Evolutionary conservation across 2,888 invertebrate species (phyloP).

Genomic region (Melanostoma scalare): DNA sequence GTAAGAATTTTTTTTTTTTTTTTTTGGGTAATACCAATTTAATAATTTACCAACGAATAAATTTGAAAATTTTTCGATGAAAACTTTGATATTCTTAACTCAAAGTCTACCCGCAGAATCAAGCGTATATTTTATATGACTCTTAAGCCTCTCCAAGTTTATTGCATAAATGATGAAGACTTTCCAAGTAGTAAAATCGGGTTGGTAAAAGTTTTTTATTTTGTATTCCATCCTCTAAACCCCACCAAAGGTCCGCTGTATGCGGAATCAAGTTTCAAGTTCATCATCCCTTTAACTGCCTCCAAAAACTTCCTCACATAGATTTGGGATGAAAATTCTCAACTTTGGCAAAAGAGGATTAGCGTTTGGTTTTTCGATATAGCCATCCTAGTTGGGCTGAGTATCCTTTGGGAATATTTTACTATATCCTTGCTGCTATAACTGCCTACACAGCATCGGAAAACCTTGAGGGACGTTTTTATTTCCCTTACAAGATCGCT

Average conservation of each 20-base stretch:
- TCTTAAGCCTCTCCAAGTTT: slow-evolving; percentile 50
- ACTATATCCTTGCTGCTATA: neutral
- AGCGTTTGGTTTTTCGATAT: slow-evolving; percentile 53
- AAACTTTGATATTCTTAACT: slow-evolving; percentile 37
- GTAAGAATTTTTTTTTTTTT: slow-evolving; percentile 29
- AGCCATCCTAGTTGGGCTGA: neutral
- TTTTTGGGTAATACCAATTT: slow-evolving; percentile 10
- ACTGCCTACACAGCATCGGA: neutral
- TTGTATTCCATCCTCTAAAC: neutral
- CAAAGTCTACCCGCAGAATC: slow-evolving; percentile 9
- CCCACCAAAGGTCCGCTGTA: slow-evolving; percentile 15
- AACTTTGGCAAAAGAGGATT: slow-evolving; percentile 63
- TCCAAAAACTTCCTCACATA: slow-evolving; percentile 27
- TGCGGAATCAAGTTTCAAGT: slow-evolving; percentile 54
- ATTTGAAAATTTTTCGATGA: slow-evolving; percentile 24
- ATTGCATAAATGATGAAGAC: slow-evolving; percentile 48
- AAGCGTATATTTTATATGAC: slow-evolving; percentile 27
- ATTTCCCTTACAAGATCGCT: slow-evolving; percentile 39
- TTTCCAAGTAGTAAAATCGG: slow-evolving; percentile 50
- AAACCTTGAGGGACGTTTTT: slow-evolving; percentile 20
- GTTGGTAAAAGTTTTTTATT: slow-evolving; percentile 19
- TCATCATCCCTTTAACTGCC: slow-evolving; percentile 65
- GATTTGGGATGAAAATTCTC: slow-evolving; percentile 47
- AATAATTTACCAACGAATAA: slow-evolving; percentile 29
- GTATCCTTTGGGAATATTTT: slow-evolving; percentile 20